phyloP scores from a whole-genome alignment of 2,113 vertebrate species.

The Elachura formosa region DNA sequence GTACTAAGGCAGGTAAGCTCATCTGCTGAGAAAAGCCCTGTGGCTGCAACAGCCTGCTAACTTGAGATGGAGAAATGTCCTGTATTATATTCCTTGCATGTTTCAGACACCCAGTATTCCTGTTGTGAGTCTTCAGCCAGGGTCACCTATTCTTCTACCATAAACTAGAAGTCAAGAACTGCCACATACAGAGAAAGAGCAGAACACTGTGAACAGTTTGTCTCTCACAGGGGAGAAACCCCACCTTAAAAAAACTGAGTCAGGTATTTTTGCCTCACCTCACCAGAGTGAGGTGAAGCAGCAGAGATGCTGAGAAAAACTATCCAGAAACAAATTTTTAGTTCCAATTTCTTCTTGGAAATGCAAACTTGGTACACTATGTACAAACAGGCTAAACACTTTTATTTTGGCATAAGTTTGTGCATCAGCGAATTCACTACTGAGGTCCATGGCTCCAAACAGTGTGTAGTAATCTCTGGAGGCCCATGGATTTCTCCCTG shows the following conservation, averaged over 20 bases:
- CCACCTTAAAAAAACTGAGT: not conserved
- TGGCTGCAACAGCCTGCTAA: conserved; percentile 69
- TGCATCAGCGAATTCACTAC: not conserved
- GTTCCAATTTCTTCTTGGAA: not conserved
- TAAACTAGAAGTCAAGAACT: not conserved
- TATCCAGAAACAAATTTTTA: not conserved
- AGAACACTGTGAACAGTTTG: not conserved
- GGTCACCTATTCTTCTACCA: not conserved
- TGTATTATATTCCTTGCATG: not conserved
- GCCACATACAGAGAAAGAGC: not conserved
- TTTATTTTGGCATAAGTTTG: not conserved
- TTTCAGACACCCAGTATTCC: not conserved
- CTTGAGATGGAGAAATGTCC: conserved; percentile 3
- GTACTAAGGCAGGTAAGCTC: conserved; percentile 73
- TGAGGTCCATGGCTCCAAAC: not conserved
- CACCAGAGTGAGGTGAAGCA: not conserved
- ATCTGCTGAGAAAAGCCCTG: conserved; percentile 66
- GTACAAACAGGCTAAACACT: not conserved
- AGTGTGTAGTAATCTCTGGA: not conserved
- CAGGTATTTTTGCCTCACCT: not conserved
- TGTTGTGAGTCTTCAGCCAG: not conserved
- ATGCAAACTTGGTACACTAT: not conserved
- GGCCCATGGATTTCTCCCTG: not conserved
- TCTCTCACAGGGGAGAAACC: not conserved
- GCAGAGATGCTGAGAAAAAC: not conserved